Evolutionary conservation across 37 sponge, comb jelly and placozoan species (phyloP).

Genomic region (Oopsacas minuta): DNA sequence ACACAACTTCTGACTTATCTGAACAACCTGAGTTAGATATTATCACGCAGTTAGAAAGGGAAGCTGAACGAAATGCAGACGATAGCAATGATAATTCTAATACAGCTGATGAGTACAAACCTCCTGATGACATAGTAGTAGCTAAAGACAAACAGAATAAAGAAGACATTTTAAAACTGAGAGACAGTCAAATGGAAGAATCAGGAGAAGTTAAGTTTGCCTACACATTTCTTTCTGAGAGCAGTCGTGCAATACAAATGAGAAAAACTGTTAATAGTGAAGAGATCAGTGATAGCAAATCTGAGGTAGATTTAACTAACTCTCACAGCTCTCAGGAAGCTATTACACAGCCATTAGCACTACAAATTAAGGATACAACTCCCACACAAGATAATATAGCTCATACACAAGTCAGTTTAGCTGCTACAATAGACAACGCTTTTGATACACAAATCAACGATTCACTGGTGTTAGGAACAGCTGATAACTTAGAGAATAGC

Average conservation of each 20-base stretch:
- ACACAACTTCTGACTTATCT: background rate
- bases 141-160: background rate
- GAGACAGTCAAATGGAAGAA: background rate
- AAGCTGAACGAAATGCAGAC: background rate
- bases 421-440: too few species aligned
- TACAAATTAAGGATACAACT: too few species aligned
- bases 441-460: background rate
- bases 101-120: background rate
- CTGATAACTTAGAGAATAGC: background rate
- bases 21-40: background rate
- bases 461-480: background rate
- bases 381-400: too few species aligned
- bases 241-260: background rate
- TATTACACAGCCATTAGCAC: too few species aligned
- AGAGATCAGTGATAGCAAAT: background rate
- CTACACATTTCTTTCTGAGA: background rate
- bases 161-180: background rate
- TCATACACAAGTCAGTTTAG: too few species aligned
- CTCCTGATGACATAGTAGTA: background rate
- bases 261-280: background rate
- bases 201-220: slow-evolving; percentile 5
- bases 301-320: background rate
- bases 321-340: background rate
- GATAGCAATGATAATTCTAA: background rate
- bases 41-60: background rate